Conservation (phyloP, 2,113 vertebrate species). For the Perca schrenkii region DNA sequence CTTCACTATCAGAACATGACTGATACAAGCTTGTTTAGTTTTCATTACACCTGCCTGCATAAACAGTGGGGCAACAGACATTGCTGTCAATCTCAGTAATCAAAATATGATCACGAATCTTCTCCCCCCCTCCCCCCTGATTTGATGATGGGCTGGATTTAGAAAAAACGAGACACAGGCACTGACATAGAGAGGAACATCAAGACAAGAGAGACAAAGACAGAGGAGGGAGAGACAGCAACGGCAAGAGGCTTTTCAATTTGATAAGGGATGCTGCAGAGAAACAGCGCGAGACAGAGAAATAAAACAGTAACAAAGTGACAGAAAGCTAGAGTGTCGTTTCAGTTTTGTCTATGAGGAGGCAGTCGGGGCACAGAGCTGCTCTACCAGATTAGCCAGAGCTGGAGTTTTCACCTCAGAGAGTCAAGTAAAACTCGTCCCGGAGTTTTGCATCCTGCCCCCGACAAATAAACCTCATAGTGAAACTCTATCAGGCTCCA, state of each 20-base stretch:
- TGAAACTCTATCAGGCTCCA: constrained; percentile 60
- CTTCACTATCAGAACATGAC: background rate
- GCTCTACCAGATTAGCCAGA: constrained; percentile 17
- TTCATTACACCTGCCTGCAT: background rate
- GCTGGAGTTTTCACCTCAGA: constrained; percentile 34
- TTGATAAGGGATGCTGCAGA: constrained; percentile 23
- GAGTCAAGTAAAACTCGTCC: constrained; percentile 49
- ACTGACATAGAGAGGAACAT: constrained; percentile 7
- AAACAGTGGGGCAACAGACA: background rate
- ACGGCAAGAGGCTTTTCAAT: constrained; percentile 28
- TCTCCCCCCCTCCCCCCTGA: too few species aligned
- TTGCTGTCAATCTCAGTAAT: background rate
- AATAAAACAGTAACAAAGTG: constrained; percentile 22
- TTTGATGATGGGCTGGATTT: too few species aligned
- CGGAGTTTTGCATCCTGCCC: constrained; percentile 47
- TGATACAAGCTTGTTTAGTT: background rate
- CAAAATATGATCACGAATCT: background rate
- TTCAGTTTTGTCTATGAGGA: constrained; percentile 14
- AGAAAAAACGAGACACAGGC: background rate
- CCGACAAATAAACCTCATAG: constrained; percentile 66
- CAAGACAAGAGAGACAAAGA: constrained; percentile 5
- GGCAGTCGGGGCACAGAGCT: constrained; percentile 23
- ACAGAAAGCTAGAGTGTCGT: constrained; percentile 28
- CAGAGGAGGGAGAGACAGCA: background rate
- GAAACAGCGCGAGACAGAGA: constrained; percentile 16